Percentiles rank a stretch among this genome's conserved stretches.
phyloP scores from a whole-genome alignment of 1,140 invertebrate genomes.

The Propsilocerus akamusi region DNA sequence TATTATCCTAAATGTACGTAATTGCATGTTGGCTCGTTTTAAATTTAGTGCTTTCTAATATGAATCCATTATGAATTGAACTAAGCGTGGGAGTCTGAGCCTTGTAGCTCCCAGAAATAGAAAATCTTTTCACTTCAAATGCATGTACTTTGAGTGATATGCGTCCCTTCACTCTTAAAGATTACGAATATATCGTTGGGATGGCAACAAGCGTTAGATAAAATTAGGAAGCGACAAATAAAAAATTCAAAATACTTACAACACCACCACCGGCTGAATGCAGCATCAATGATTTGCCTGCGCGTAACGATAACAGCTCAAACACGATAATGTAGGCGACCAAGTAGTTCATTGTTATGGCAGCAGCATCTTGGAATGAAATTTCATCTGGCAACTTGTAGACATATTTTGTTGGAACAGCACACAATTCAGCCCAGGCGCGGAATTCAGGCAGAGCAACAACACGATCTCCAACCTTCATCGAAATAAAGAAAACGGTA shows the following conservation, averaged over 20 bases:
- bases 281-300: conserved; percentile 62
- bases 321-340: conserved; percentile 74
- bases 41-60: too few species aligned
- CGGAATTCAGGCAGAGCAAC: conserved; percentile 64
- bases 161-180: too few species aligned
- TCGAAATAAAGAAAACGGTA: too few species aligned
- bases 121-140: too few species aligned
- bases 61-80: too few species aligned
- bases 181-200: too few species aligned
- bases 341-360: conserved; percentile 69
- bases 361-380: conserved; percentile 59
- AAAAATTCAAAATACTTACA: conserved; percentile 37
- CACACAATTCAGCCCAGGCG: conserved; percentile 71
- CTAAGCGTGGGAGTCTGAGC: too few species aligned
- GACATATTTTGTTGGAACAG: conserved; percentile 54
- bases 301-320: conserved; percentile 54
- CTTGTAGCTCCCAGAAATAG: too few species aligned
- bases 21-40: too few species aligned
- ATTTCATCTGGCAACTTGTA: conserved; percentile 61
- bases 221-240: conserved; percentile 4
- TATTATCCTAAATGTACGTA: too few species aligned
- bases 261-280: conserved; percentile 78
- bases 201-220: background rate
- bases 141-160: too few species aligned
- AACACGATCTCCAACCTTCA: conserved; percentile 69